phyloP scores from a whole-genome alignment of 2,113 vertebrate genomes.

The Psilopsiagon aurifrons region DNA sequence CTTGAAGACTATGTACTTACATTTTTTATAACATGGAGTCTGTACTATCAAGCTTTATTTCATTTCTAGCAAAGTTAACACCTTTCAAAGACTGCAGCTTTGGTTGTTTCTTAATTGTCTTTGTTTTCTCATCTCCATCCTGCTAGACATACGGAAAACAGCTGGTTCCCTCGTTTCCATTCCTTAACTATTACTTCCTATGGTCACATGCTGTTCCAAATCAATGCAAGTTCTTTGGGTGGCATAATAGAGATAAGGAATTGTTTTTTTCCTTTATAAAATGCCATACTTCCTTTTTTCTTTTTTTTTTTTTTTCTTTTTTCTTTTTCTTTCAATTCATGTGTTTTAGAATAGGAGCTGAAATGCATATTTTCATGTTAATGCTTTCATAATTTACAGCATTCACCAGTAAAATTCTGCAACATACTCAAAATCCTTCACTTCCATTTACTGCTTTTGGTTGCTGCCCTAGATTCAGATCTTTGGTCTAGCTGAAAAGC shows the following conservation, averaged over 20 bases:
- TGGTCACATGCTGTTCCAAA: neutral
- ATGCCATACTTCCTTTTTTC: neutral
- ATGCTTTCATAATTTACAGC: neutral
- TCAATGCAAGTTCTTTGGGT: neutral
- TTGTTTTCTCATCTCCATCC: neutral
- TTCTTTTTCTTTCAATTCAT: neutral
- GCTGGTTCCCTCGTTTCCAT: neutral
- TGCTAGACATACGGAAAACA: neutral
- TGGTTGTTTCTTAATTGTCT: neutral
- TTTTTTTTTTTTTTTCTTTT: neutral
- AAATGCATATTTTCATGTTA: neutral
- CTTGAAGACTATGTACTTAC: neutral
- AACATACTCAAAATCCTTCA: neutral
- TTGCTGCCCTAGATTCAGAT: neutral
- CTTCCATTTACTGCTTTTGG: neutral
- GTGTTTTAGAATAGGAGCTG: neutral
- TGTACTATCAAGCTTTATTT: neutral
- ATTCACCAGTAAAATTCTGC: neutral
- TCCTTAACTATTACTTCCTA: neutral
- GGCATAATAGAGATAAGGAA: neutral
- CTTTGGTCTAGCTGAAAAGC: neutral
- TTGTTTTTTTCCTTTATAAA: neutral
- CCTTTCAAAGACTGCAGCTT: neutral
- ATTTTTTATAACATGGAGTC: neutral
- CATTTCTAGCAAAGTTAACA: neutral